Evolutionary conservation across 1,140 invertebrate genomes (phyloP).

Genomic region (Babylonia areolata): DNA sequence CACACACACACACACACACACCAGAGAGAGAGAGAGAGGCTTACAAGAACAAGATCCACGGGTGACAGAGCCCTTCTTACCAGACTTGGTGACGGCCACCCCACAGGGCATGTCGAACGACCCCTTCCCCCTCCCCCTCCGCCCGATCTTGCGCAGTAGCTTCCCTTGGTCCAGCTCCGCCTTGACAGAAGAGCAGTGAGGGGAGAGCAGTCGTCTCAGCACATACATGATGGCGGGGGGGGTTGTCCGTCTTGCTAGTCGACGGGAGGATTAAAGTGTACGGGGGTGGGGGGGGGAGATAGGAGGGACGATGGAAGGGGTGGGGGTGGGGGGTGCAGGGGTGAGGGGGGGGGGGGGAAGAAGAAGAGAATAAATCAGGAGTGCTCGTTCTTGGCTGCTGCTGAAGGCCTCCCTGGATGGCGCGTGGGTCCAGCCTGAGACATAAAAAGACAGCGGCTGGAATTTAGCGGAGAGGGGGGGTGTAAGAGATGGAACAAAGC

Average conservation of each 20-base stretch:
- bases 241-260: too few species aligned
- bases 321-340: background rate
- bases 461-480: too few species aligned
- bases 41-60: too few species aligned
- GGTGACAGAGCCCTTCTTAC: conserved; percentile 42
- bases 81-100: conserved; percentile 66
- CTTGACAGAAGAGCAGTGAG: conserved; percentile 31
- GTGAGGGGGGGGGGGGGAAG: background rate
- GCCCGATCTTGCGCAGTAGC: conserved; percentile 59
- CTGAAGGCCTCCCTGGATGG: background rate
- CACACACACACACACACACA: too few species aligned
- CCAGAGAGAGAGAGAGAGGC: too few species aligned
- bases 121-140: conserved; percentile 60
- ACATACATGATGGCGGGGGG: conserved; percentile 37
- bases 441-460: too few species aligned
- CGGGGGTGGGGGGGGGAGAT: background rate
- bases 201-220: conserved; percentile 38
- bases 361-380: background rate
- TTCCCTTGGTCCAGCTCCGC: conserved; percentile 53
- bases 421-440: background rate
- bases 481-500: too few species aligned
- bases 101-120: conserved; percentile 70
- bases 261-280: background rate
- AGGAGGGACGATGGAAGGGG: background rate
- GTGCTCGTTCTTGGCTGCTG: background rate